Evolutionary conservation across 2,888 invertebrate species (phyloP).

Genomic region (Leptothorax acervorum): DNA sequence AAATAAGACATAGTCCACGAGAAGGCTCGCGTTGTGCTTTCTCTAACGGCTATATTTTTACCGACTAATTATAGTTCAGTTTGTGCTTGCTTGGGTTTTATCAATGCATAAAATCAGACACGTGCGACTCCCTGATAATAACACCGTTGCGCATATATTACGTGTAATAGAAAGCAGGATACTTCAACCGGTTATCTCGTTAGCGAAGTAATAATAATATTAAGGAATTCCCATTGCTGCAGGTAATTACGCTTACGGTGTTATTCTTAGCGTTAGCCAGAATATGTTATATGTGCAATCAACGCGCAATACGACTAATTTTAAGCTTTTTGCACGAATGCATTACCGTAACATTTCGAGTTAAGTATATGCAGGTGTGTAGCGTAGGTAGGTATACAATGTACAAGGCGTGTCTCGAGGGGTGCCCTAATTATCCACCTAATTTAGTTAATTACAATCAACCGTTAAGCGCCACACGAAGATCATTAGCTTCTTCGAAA

Average conservation of each 20-base stretch:
- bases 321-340: slow-evolving; percentile 16
- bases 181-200: background rate
- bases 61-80: slow-evolving; percentile 24
- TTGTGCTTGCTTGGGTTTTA: slow-evolving; percentile 38
- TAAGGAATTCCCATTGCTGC: slow-evolving; percentile 3
- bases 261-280: background rate
- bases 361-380: slow-evolving; percentile 9
- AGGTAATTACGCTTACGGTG: background rate
- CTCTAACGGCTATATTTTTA: slow-evolving; percentile 37
- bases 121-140: slow-evolving; percentile 22
- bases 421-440: slow-evolving; percentile 58
- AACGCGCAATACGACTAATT: slow-evolving; percentile 30
- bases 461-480: slow-evolving; percentile 6
- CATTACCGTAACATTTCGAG: slow-evolving; percentile 48
- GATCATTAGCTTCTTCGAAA: slow-evolving; percentile 7
- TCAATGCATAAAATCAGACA: slow-evolving; percentile 41
- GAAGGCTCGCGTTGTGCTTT: slow-evolving; percentile 6
- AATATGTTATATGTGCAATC: background rate
- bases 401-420: slow-evolving; percentile 35
- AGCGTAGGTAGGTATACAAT: slow-evolving; percentile 29
- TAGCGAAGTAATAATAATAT: slow-evolving; percentile 6
- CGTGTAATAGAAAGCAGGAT: background rate
- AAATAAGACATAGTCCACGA: slow-evolving; percentile 3
- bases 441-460: slow-evolving; percentile 59
- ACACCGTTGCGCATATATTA: background rate